phyloP scores from a whole-genome alignment of 2,888 invertebrate species.

The Lottia gigantea region DNA sequence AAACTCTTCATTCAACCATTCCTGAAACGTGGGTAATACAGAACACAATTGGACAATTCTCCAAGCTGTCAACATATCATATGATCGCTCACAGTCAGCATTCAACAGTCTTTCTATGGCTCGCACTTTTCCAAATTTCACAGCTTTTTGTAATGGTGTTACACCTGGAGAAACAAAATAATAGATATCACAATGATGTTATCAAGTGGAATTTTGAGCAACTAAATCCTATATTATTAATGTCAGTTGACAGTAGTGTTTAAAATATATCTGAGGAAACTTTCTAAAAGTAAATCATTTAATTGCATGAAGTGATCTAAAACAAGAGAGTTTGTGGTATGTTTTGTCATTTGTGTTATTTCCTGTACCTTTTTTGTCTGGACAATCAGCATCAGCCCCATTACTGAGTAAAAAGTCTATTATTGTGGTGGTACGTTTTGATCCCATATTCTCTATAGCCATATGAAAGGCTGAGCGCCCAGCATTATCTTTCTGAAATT shows the following conservation, averaged over 20 bases:
- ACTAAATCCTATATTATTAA: no score
- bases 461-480: conserved; percentile 28
- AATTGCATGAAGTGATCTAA: no score
- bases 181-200: no score
- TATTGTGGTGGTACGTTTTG: conserved; percentile 21
- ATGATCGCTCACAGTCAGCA: conserved; percentile 30
- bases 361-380: conserved; percentile 15
- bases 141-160: conserved; percentile 34
- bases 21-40: conserved; percentile 29
- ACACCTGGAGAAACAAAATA: conserved; percentile 10
- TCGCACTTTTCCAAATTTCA: conserved; percentile 30
- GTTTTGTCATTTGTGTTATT: no score
- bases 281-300: no score
- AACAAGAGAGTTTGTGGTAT: no score
- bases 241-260: no score
- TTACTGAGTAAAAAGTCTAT: conserved; percentile 30
- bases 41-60: conserved; percentile 31
- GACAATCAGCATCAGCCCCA: conserved; percentile 26
- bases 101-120: conserved; percentile 34
- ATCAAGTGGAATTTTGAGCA: no score
- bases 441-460: conserved; percentile 25
- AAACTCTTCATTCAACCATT: conserved; percentile 36
- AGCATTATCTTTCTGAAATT: conserved; percentile 19
- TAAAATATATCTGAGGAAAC: no score
- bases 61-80: conserved; percentile 26